Evolutionary conservation across 1,140 invertebrate genomes (phyloP), one percentile per base, ranked within the genome.

Genomic region (Diabrotica undecimpunctata): DNA sequence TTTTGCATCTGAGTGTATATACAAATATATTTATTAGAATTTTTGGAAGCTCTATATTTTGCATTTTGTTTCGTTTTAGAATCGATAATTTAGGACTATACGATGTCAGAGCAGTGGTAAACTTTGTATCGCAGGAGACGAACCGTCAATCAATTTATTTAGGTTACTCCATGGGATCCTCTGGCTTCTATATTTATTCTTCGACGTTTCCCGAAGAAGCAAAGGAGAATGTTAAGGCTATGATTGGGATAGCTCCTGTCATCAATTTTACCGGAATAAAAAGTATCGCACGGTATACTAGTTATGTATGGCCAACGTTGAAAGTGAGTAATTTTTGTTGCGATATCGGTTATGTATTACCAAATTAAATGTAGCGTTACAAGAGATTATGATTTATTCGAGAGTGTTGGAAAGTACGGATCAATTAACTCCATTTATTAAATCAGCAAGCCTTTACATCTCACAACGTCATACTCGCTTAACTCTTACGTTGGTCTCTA

Each of bases 121-220:
- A 60, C 8, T 13, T 52, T 3, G 56, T 65, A 7, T 8, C 46
- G n/a, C 9, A 60, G 37, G 36, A 37, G 5, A 65, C 64, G 13
- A 61, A 54, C 10, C 46, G 41, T 3, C 46, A 60, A 50, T 37
- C 56, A 14, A 65, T 65, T n/a, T 65, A 65, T 35, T 52, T 65
- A 35, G 64, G 64, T 8, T 65, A 65, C 35, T 65, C 64, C 3
- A 65, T 65, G 64, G 58, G 64, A 35, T 10, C 62, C 8, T 57
- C 62, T 7, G 50, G 56, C 37, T 58, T 57, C 14, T 64, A 54
- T 9, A 59, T 57, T n/a, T 64, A 58, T 51, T 64, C 54, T 9
- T 57, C 62, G 9, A 64, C 56, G 5, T 59, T 25, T 35, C 62
- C 62, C 1, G 62, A 64, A 5, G 54, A 64, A 58, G 41, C 39